Evolutionary conservation across 2,888 invertebrate species (phyloP), one percentile per base, ranked within the genome.

Genomic region (Sinopyrophorus schimmeli): DNA sequence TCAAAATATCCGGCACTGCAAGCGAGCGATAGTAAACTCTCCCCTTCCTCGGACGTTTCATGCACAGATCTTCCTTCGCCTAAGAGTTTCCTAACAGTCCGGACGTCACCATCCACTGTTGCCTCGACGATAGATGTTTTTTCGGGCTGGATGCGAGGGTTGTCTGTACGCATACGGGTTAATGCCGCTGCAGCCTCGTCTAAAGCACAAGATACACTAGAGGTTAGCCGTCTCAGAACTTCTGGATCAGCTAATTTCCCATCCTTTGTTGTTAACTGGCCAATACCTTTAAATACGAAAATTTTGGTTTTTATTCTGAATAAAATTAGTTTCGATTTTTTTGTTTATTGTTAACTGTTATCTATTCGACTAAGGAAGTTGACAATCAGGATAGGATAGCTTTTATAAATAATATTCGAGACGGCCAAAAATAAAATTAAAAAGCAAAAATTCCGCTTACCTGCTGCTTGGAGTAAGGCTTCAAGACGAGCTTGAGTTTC

Each of bases 1-100:
- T 97, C 96, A 78, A 91, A 96, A 77, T 96, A 96, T 35, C 97
- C 97, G 54, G 96, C 95, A 54, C 95, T 94, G 76, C 97, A 97
- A 53, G 97, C 97, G 65, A 97, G 84, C 42, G 95, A 95, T 55
- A 98, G 80, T 55, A 98, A 79, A 67, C 94, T 94, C 76, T 98
- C 97, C 59, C 96, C 97, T 75, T 97, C 96, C 75, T 97, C 96
- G 51, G 93, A 94, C 57, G 95, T 93, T 78, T 96, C 96, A 80
- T 94, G 92, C 53, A 95, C 91, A 67, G 90, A 92, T 48, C 92
- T 83, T 37, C 95, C 95, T 75, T 96, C 95, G 35, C 92, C 92
- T 52, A 96, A 81, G 55, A 96, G 81, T 73, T 92, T 91, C 63
- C 89, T 84, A 43, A 96, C 94, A 11, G 93, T 91, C 60, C 89